A percentile compares a stretch with the other conserved stretches of the same genome.
phyloP scores from a whole-genome alignment of 2,888 invertebrate genomes.

The Azorinus chamasolen region DNA sequence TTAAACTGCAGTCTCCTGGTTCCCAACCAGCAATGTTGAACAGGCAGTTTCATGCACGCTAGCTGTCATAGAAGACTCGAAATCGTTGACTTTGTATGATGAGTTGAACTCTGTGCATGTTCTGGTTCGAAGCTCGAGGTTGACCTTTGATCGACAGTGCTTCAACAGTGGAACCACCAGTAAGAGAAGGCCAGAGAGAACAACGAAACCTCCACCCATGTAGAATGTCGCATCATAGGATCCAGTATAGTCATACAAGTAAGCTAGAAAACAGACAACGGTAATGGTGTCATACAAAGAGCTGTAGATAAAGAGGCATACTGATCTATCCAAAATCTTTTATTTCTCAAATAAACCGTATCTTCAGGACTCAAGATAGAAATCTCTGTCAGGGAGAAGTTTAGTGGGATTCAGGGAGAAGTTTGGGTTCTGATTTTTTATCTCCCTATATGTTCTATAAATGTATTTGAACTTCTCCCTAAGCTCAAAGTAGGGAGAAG shows the following conservation, averaged over 20 bases:
- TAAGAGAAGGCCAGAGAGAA: constrained; percentile 89
- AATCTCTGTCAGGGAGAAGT: too few species aligned
- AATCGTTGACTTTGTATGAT: constrained; percentile 3
- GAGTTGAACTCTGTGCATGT: constrained; percentile 13
- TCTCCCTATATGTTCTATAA: too few species aligned
- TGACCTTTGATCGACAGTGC: constrained; percentile 15
- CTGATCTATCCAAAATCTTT: too few species aligned
- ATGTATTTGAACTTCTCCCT: too few species aligned
- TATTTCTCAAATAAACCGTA: too few species aligned
- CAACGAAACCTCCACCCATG: constrained; percentile 93
- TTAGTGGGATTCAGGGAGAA: too few species aligned
- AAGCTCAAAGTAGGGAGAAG: too few species aligned
- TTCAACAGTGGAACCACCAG: constrained; percentile 63
- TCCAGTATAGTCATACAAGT: constrained; percentile 90
- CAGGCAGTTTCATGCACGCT: constrained; percentile 23
- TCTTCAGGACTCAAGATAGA: too few species aligned
- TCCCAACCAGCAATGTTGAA: constrained; percentile 34
- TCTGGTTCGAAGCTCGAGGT: constrained; percentile 9
- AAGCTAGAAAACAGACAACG: constrained; percentile 85
- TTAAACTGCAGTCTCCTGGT: too few species aligned
- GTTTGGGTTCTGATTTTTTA: too few species aligned
- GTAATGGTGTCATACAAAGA: neutral
- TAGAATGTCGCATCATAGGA: constrained; percentile 91
- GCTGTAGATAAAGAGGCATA: too few species aligned
- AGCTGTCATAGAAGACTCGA: neutral